Conservation (phyloP, 2,888 invertebrate species). For the Cerastis leucographa region DNA sequence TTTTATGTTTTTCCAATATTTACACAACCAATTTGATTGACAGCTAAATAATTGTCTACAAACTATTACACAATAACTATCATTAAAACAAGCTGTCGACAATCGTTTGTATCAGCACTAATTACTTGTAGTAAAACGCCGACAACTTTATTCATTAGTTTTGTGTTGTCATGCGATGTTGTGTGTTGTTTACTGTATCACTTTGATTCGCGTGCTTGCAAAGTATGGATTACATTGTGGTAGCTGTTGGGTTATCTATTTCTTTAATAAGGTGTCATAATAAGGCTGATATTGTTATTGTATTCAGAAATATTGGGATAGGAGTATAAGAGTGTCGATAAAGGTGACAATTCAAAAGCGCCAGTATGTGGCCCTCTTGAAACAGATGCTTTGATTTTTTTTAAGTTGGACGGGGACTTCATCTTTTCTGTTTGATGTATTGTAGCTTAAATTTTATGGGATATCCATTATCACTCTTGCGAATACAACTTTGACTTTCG, state of each 20-base stretch:
- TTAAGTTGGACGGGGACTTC: not conserved
- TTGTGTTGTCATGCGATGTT: conserved; percentile 50
- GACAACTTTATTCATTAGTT: conserved; percentile 25
- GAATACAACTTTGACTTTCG: not conserved
- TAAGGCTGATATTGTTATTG: not conserved
- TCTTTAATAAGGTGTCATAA: not conserved
- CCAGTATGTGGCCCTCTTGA: too few relatives aligned
- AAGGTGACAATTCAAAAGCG: not conserved
- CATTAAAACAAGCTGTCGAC: conserved; percentile 34
- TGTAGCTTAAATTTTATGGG: not conserved
- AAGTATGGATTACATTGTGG: conserved; percentile 1
- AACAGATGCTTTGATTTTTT: not conserved
- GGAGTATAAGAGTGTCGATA: not conserved
- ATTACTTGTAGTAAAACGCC: conserved; percentile 36
- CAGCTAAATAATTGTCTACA: conserved; percentile 1
- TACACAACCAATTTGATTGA: conserved; percentile 23
- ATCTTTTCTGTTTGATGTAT: not conserved
- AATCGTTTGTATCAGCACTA: conserved; percentile 31
- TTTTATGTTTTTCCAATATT: conserved; percentile 9
- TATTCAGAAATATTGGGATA: not conserved
- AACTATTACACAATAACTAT: conserved; percentile 25
- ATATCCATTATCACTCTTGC: too few relatives aligned
- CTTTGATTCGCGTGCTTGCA: conserved; percentile 29
- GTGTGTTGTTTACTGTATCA: conserved; percentile 14
- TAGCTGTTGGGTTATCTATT: not conserved